Evolutionary conservation across 1,140 invertebrate species (phyloP).

Genomic region (Lutraria rhynchaena): DNA sequence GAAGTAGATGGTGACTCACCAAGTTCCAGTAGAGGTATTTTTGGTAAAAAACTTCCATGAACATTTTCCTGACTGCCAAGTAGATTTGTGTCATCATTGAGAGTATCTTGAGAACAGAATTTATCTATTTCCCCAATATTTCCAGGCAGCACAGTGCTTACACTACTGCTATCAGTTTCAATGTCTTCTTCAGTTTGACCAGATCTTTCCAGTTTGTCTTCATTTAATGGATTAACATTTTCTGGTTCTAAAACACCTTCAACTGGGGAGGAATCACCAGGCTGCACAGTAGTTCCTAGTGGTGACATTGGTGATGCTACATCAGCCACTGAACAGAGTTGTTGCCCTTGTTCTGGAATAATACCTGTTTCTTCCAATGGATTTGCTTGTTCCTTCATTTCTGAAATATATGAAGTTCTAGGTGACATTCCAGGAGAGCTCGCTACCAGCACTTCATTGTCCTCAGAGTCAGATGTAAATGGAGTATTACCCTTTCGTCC

Average conservation of each 20-base stretch:
- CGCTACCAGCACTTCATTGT: slow-evolving; percentile 15
- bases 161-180: slow-evolving; percentile 49
- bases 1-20: neutral
- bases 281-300: no score
- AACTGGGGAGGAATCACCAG: no score
- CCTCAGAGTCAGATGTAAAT: slow-evolving; percentile 62
- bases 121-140: slow-evolving; percentile 14
- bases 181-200: slow-evolving; percentile 27
- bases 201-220: neutral
- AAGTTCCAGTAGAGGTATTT: slow-evolving; percentile 27
- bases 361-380: neutral
- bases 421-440: slow-evolving; percentile 41
- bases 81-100: slow-evolving; percentile 30
- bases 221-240: slow-evolving; percentile 6
- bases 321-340: slow-evolving; percentile 28
- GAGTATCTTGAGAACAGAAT: slow-evolving; percentile 42
- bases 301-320: no score
- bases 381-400: neutral
- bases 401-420: slow-evolving; percentile 25
- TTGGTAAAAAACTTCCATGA: neutral
- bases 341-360: slow-evolving; percentile 26
- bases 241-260: slow-evolving; percentile 5
- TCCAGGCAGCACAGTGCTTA: slow-evolving; percentile 29
- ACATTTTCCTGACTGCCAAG: slow-evolving; percentile 23
- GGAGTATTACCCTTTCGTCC: slow-evolving; percentile 60